Conservation (phyloP, 2,113 vertebrate genomes). For the Tiliqua scincoides region DNA sequence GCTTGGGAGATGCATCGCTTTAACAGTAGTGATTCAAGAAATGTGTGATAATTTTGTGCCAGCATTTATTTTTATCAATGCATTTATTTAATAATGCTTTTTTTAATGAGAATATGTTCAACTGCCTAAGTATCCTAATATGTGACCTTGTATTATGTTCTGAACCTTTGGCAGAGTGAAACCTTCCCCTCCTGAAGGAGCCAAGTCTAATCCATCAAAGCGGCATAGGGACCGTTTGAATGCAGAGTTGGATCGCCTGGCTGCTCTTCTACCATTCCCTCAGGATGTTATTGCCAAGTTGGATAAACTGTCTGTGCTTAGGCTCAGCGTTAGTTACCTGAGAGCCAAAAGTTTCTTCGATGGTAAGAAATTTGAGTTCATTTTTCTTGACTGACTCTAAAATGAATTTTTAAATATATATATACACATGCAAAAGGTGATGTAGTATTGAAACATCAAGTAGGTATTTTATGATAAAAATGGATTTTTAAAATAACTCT, state of each 20-base stretch:
- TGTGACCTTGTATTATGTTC: slow-evolving; percentile 21
- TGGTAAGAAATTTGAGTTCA: slow-evolving; percentile 74
- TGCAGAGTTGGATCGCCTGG: slow-evolving; percentile 84
- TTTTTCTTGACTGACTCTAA: slow-evolving; percentile 41
- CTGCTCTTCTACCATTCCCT: slow-evolving; percentile 84
- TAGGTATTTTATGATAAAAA: neutral
- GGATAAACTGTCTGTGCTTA: slow-evolving; percentile 88
- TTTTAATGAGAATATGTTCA: neutral
- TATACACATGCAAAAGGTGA: neutral
- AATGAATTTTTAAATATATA: slow-evolving; percentile 25
- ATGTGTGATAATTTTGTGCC: neutral
- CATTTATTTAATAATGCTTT: neutral
- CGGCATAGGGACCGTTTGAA: slow-evolving; percentile 87
- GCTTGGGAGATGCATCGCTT: neutral
- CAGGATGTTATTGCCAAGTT: slow-evolving; percentile 86
- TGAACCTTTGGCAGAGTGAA: slow-evolving; percentile 73
- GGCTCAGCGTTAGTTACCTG: slow-evolving; percentile 89
- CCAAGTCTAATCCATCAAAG: slow-evolving; percentile 88
- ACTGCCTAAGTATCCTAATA: neutral
- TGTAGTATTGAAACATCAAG: slow-evolving; percentile 23
- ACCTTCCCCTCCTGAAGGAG: slow-evolving; percentile 75
- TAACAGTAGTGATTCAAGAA: neutral
- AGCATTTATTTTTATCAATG: too few species aligned
- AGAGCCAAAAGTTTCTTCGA: slow-evolving; percentile 89
- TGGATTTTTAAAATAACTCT: neutral